Base-by-base conservation (phyloP, 1,140 invertebrate species). In the Zaprionus tsacasi region DNA sequence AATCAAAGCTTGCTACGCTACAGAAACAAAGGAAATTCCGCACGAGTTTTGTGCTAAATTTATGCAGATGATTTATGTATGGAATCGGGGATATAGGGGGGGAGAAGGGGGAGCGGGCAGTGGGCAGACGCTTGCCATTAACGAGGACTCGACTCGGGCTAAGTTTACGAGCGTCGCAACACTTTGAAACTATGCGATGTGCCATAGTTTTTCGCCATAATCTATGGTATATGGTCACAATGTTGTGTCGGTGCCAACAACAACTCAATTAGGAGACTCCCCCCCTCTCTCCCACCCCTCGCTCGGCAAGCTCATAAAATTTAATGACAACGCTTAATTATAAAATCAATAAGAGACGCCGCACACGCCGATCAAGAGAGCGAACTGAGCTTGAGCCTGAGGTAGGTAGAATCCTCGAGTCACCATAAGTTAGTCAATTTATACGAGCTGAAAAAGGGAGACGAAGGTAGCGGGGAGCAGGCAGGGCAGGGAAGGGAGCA, bases 301-400 rank as follows among this genome's bases (percentile, higher is more conserved):
- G 10, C 17, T 60, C 48, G 48, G 33, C 58, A 58, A 78, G 59
- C 59, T 82, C 87, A 77, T 91, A 91, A 91, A 91, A 91, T 91
- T 91, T 91, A 91, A 91, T 91, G 88, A 91, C 82, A 88, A 91
- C 82, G 88, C 88, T 91, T 91, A 91, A 91, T 91, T 91, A 91
- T 81, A 91, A 91, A 91, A 91, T 91, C 88, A 91, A 91, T 91
- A 91, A 91, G 82, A 75, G 81, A 87, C 74, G 87, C 88, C 82
- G 85, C 85, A 89, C 77, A 83, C 73, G 69, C 85, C 72, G 75
- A 43, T 75, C 43, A 64, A 56, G 35, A 54, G 56, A 15, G 38
- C 21, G 21, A 43, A 11, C 38, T 21, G 21, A 76, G 68, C 17
- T 15, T 21, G 12, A 35, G 50, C 11, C 35, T 33, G 55, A 67